Evolutionary conservation across 2,797 vertebrate species (phyloP).

Genomic region (Pangasius sanitwongsei): DNA sequence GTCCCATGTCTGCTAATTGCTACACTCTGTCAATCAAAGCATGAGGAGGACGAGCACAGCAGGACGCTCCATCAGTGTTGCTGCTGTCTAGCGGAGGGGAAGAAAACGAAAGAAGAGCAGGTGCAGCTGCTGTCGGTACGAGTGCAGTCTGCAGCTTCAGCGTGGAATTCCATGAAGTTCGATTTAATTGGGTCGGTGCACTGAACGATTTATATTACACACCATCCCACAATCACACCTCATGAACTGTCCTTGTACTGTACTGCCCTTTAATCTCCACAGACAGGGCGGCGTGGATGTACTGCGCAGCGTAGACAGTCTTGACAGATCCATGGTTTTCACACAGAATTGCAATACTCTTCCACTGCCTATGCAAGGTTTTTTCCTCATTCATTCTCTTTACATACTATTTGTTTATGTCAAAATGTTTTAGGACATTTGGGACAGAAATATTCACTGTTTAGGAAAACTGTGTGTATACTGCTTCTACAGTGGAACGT

Average conservation of each 20-base stretch:
- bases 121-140: neutral
- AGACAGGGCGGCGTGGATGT: neutral
- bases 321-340: neutral
- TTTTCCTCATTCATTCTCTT: neutral
- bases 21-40: conserved; percentile 36
- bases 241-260: neutral
- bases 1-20: conserved; percentile 33
- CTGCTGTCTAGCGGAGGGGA: neutral
- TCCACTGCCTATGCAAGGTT: too few relatives aligned
- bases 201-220: neutral
- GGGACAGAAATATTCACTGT: neutral
- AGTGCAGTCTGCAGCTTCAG: neutral
- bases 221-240: neutral
- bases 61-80: conserved; percentile 10
- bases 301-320: neutral
- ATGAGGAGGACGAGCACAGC: neutral
- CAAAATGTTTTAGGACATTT: neutral
- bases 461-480: neutral
- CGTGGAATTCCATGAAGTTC: neutral
- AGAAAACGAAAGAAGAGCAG: neutral
- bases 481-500: too few relatives aligned
- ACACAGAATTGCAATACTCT: neutral
- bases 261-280: neutral
- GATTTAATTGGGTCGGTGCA: neutral
- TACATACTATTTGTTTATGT: neutral